Conservation (phyloP, 2,888 invertebrate species). For the Notodonta ziczac region DNA sequence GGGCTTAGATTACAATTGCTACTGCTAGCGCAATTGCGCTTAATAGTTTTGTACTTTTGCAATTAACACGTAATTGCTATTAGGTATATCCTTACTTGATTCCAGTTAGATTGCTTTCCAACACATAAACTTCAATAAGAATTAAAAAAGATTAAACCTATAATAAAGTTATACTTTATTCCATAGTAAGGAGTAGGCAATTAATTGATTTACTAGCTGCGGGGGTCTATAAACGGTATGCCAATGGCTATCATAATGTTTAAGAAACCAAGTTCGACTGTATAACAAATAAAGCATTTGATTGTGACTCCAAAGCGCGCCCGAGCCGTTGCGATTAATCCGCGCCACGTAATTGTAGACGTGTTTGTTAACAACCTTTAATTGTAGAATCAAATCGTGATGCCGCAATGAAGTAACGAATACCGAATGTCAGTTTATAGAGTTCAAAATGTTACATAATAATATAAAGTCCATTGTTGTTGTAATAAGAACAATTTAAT, state of each 20-base stretch:
- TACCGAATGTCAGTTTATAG: background rate
- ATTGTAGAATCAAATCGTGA: slow-evolving; percentile 19
- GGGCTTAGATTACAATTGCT: no score
- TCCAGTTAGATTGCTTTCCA: no score
- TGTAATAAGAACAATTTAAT: no score
- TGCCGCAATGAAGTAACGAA: background rate
- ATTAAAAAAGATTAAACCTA: background rate
- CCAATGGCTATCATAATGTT: slow-evolving; percentile 45
- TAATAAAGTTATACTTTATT: background rate
- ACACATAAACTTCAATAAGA: background rate
- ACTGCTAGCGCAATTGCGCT: no score
- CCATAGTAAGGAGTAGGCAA: background rate
- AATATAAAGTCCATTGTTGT: background rate
- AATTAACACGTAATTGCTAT: no score
- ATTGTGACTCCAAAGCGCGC: slow-evolving; percentile 36
- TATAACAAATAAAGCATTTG: slow-evolving; percentile 38
- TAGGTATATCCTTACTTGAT: no score
- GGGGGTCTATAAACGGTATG: slow-evolving; percentile 28
- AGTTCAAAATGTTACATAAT: background rate
- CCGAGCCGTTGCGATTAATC: slow-evolving; percentile 49
- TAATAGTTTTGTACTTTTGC: no score
- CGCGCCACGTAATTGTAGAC: slow-evolving; percentile 51
- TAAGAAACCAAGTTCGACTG: slow-evolving; percentile 35
- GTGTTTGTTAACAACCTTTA: slow-evolving; percentile 54
- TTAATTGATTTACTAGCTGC: slow-evolving; percentile 17